A percentile compares a stretch with the other conserved stretches of the same genome.
Evolutionary conservation across 2,797 vertebrate species (phyloP).

Genomic region (Enteromius mattozi): DNA sequence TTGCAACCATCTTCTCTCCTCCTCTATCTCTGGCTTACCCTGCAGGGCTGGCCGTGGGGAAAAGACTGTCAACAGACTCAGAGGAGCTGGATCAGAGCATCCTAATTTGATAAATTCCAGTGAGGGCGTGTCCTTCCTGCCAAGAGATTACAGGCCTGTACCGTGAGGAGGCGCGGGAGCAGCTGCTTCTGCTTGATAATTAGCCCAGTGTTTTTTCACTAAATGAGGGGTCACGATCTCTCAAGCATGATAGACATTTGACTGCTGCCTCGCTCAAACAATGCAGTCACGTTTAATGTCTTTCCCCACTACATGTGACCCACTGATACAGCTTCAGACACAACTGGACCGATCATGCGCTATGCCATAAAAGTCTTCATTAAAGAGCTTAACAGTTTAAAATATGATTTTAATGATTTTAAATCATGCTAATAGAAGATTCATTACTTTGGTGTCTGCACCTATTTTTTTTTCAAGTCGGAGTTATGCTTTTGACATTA

Average conservation of each 20-base stretch:
- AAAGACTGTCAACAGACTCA: conserved; percentile 34
- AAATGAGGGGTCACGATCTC: conserved; percentile 3
- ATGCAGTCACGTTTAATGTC: not conserved
- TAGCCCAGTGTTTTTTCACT: conserved; percentile 7
- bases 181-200: conserved; percentile 17
- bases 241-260: not conserved
- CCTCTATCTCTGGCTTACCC: conserved; percentile 18
- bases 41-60: conserved; percentile 14
- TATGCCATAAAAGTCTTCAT: not conserved
- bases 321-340: not conserved
- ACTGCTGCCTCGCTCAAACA: not conserved
- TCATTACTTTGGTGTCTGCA: not conserved
- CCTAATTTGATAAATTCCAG: conserved; percentile 66
- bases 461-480: not conserved
- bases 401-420: not conserved
- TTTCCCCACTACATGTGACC: not conserved
- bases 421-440: not conserved
- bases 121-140: conserved; percentile 39
- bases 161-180: conserved; percentile 24
- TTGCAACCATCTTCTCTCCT: conserved; percentile 54
- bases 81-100: conserved; percentile 58
- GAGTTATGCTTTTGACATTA: not conserved
- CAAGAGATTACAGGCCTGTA: conserved; percentile 56
- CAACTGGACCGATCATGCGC: not conserved
- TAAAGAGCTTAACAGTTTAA: not conserved